These are phyloP conservation scores for Dicyrtomina minuta DNA, from an alignment of 2,888 invertebrate species.

Conservation along the genomic window DNA sequence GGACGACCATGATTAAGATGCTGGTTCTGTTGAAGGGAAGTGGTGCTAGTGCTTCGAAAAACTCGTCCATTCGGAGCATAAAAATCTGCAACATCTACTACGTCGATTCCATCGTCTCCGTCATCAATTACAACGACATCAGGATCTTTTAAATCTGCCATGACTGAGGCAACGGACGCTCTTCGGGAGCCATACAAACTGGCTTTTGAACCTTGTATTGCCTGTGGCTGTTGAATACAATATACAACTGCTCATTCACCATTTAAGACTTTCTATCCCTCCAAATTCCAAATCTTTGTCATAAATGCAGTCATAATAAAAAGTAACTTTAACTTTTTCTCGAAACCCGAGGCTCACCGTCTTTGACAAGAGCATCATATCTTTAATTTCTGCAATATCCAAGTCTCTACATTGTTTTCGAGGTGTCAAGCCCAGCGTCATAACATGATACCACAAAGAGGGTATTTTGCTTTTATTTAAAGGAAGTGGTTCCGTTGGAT, in stretches of 20 bases:
- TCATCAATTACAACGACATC: not conserved
- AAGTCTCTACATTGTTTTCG: constrained; percentile 43
- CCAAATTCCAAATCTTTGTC: not conserved
- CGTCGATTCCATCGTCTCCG: constrained; percentile 1
- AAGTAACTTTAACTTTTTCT: not conserved
- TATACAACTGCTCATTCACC: too few species aligned
- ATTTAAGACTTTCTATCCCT: not conserved
- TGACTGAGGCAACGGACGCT: constrained; percentile 7
- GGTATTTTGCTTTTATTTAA: constrained; percentile 39
- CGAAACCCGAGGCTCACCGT: not conserved
- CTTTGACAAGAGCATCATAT: constrained; percentile 44
- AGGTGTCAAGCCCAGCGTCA: constrained; percentile 45
- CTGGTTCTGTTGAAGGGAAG: constrained; percentile 4
- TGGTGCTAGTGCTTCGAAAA: constrained; percentile 4
- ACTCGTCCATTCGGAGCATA: not conserved
- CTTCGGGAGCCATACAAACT: not conserved
- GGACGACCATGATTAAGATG: not conserved
- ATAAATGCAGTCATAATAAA: not conserved
- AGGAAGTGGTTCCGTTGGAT: constrained; percentile 37
- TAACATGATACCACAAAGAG: constrained; percentile 41
- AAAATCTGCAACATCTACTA: constrained; percentile 4
- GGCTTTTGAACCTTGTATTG: constrained; percentile 8
- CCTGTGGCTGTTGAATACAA: constrained; percentile 5
- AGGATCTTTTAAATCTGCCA: not conserved
- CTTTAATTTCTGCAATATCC: constrained; percentile 48